phyloP scores from a whole-genome alignment of 2,797 vertebrate species.

The Microhierax caerulescens region DNA sequence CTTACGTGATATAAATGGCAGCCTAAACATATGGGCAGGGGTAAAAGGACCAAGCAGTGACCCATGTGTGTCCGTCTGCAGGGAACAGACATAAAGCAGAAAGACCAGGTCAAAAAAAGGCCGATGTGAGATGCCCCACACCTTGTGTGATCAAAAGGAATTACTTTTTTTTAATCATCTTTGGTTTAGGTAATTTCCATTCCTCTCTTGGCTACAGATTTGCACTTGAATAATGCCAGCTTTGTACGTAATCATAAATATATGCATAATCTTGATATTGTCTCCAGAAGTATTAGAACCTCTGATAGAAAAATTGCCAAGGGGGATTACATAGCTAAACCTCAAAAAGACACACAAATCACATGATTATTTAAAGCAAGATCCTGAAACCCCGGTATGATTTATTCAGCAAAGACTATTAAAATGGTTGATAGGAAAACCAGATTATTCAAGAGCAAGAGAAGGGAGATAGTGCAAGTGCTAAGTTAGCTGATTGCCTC shows the following conservation, averaged over 20 bases:
- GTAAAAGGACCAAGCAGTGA: not conserved
- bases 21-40: not conserved
- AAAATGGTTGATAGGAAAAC: not conserved
- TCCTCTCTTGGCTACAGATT: not conserved
- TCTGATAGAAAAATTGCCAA: not conserved
- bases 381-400: not conserved
- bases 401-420: not conserved
- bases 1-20: not conserved
- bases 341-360: not conserved
- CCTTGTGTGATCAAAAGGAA: not conserved
- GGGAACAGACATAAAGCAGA: not conserved
- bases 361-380: not conserved
- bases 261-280: not conserved
- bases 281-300: not conserved
- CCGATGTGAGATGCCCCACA: not conserved
- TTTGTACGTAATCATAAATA: not conserved
- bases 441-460: not conserved
- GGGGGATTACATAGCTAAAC: not conserved
- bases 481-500: not conserved
- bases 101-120: not conserved
- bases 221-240: not conserved
- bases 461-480: not conserved
- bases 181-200: not conserved
- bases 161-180: not conserved
- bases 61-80: not conserved